A percentile compares a stretch with the other conserved stretches of the same genome.
Conservation (phyloP, 2,113 vertebrate genomes). For the Myodes glareolus region DNA sequence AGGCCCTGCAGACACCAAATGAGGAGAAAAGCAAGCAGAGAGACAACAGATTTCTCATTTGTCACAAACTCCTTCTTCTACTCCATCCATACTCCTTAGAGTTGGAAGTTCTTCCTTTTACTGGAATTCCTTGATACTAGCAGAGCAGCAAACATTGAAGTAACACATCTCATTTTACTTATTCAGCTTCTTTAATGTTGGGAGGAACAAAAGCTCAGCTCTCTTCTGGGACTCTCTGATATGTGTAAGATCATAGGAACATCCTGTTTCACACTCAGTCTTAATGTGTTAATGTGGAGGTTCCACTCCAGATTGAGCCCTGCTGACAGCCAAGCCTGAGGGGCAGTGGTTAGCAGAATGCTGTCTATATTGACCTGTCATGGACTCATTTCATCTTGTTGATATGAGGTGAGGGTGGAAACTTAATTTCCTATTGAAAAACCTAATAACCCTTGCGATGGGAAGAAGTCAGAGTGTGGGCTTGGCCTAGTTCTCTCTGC, state of each 20-base stretch:
- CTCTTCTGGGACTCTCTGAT: not conserved
- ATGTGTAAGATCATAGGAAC: not conserved
- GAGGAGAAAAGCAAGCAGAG: not conserved
- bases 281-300: not conserved
- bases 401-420: not conserved
- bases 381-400: not conserved
- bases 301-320: not conserved
- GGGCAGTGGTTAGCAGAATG: not conserved
- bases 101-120: not conserved
- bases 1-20: not conserved
- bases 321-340: not conserved
- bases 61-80: not conserved
- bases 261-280: not conserved
- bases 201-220: not conserved
- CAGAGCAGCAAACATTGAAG: not conserved
- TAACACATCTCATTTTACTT: not conserved
- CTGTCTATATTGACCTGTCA: not conserved
- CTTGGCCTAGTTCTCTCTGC: not conserved
- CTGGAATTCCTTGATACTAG: not conserved
- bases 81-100: not conserved
- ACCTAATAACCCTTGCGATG: not conserved
- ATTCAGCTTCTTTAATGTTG: not conserved
- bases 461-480: not conserved
- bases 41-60: not conserved
- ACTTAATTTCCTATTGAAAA: not conserved